Conservation (phyloP, 2,797 vertebrate genomes). For the Halcyon chelicuti region DNA sequence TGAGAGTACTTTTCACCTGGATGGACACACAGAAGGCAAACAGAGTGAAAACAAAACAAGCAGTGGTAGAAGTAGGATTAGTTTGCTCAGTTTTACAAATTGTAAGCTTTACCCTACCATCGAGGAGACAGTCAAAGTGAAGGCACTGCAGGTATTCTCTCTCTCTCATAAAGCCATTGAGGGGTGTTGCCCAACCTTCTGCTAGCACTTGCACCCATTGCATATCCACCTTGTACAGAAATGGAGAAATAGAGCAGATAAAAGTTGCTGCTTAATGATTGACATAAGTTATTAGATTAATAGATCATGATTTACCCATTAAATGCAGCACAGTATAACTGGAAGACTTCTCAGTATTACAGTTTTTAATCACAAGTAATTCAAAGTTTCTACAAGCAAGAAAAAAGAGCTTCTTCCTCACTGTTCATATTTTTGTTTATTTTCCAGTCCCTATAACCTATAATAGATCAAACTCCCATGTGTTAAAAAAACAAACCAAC, state of each 20-base stretch:
- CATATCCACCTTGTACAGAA: constrained; percentile 91
- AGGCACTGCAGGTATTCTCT: constrained; percentile 96
- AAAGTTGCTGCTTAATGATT: neutral
- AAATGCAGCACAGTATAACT: neutral
- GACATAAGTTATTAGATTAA: neutral
- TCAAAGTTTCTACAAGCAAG: neutral
- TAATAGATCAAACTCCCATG: neutral
- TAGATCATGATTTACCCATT: neutral
- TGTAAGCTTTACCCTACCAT: constrained; percentile 83
- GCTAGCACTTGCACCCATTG: constrained; percentile 99
- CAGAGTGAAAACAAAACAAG: neutral
- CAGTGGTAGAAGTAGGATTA: neutral
- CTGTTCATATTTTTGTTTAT: neutral
- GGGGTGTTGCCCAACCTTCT: constrained; percentile 97
- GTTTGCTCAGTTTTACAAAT: neutral
- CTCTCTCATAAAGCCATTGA: constrained; percentile 98
- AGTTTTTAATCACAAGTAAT: neutral
- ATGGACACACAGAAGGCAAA: neutral
- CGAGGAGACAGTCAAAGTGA: constrained; percentile 96
- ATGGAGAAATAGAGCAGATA: neutral
- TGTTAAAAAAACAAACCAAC: neutral
- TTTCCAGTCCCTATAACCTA: neutral
- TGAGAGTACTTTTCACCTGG: neutral
- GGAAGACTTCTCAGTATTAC: neutral
- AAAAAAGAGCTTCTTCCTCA: neutral